Evolutionary conservation across 2,113 vertebrate genomes (phyloP).

Genomic region (Paedocypris sp.): DNA sequence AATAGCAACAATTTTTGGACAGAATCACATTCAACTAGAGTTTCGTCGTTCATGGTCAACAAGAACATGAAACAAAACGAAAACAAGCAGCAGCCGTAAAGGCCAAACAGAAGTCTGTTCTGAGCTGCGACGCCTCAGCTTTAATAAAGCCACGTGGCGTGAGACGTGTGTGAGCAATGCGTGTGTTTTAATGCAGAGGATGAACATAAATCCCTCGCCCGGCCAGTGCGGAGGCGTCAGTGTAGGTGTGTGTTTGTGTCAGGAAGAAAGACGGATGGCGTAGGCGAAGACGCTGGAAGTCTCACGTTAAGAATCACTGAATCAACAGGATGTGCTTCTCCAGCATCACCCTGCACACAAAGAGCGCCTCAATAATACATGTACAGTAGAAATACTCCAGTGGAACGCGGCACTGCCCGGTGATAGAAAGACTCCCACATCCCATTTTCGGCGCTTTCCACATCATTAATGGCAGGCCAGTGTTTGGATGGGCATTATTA

Average conservation of each 20-base stretch:
- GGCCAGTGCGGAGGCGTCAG: neutral
- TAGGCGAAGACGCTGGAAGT: neutral
- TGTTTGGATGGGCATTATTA: neutral
- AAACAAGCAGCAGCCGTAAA: too few relatives aligned
- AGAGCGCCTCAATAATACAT: neutral
- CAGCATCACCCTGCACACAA: neutral
- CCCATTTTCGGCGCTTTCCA: neutral
- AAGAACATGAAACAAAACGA: too few relatives aligned
- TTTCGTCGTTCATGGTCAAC: too few relatives aligned
- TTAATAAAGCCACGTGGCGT: neutral
- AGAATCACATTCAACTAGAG: too few relatives aligned
- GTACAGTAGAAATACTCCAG: neutral
- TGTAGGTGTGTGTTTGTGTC: conserved; percentile 4
- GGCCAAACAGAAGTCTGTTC: too few relatives aligned
- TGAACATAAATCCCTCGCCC: neutral
- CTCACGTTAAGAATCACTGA: neutral
- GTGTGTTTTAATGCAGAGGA: neutral
- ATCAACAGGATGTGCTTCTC: neutral
- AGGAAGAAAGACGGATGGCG: neutral
- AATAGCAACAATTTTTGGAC: too few relatives aligned
- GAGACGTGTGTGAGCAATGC: neutral
- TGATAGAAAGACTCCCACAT: neutral
- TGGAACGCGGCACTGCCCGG: neutral
- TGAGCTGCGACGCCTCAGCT: too few relatives aligned
- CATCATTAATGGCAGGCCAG: neutral